phyloP scores from a whole-genome alignment of 2,113 vertebrate species.

The Mustelus asterias region DNA sequence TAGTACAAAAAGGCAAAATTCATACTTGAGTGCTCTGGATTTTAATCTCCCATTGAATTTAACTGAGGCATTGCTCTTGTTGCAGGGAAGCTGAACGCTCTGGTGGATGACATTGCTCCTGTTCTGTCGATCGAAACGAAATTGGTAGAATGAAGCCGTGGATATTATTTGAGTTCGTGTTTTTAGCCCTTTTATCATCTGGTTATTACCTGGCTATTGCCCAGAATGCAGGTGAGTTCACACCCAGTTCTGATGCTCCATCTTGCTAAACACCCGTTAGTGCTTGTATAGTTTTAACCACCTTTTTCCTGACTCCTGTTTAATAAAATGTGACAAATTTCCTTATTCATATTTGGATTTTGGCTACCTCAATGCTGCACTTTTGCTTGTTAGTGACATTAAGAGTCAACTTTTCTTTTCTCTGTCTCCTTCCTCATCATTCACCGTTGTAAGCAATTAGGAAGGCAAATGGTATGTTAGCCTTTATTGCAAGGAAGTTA shows the following conservation, averaged over 20 bases:
- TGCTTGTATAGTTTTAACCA: background rate
- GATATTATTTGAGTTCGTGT: background rate
- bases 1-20: background rate
- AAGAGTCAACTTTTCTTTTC: background rate
- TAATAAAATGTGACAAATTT: background rate
- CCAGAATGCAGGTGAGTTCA: background rate
- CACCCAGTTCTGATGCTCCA: background rate
- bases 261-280: background rate
- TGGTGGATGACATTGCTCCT: conserved; percentile 1
- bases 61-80: background rate
- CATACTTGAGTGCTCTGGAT: background rate
- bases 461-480: no score
- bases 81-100: background rate
- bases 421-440: background rate
- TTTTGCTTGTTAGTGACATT: background rate
- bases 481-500: no score
- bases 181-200: background rate
- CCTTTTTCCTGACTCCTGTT: background rate
- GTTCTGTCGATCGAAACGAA: background rate
- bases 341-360: background rate
- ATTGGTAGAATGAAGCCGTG: background rate
- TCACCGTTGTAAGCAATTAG: background rate
- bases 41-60: background rate
- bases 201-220: background rate
- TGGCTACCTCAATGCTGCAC: background rate